Base-by-base conservation (phyloP, 37 sponge, comb jelly and placozoan species). In the Amphimedon queenslandica region DNA sequence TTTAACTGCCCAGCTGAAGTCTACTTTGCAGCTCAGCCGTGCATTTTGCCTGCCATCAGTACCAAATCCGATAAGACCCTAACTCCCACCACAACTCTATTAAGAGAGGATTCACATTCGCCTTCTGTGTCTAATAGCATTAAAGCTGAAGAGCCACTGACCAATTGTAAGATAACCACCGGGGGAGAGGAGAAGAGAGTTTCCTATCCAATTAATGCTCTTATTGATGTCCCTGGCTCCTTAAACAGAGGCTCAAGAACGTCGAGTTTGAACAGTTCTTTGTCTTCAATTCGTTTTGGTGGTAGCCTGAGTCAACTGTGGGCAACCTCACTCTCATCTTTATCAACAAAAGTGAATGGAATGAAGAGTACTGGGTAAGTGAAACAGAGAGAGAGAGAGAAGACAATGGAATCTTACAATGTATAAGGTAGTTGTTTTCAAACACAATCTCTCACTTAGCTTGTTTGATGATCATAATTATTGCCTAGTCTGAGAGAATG, bases 271-370 rank as follows among this genome's bases (percentile, higher is more conserved):
- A 78, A 75, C 64, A 83, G 80, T 60, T 88, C 89, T 1, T 67
- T 83, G 13, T 89, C 90, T 4, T 80, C 85, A 1, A 74, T 89
- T 39, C 65, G 78, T 6, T 77, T 90, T 37, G 91, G 82, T 29
- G 87, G 86, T 58, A 90, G 91, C 60, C 58, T 90, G 33, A 85
- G 78, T 73, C 86, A 90, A 66, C 64, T 85, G 58, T 90, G 86
- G 91, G 86, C 91, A 32, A 76, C 90, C 0, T 80, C 78, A 25
- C 61, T 85, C 29, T 85, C 85, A n/a, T 60, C 61, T 36, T 80
- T 85, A 34, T 77, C 84, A 2, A 58, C 58, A 35, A 78, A 74
- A 65, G 63, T 85, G 30, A n/a, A 64, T 11, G 78, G 78, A 63
- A 85, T 78, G 74, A 85, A 85, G 40, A 85, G 85, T 57, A 85